Evolutionary conservation across 2,113 vertebrate species (phyloP).

Genomic region (Rhombomys opimus): DNA sequence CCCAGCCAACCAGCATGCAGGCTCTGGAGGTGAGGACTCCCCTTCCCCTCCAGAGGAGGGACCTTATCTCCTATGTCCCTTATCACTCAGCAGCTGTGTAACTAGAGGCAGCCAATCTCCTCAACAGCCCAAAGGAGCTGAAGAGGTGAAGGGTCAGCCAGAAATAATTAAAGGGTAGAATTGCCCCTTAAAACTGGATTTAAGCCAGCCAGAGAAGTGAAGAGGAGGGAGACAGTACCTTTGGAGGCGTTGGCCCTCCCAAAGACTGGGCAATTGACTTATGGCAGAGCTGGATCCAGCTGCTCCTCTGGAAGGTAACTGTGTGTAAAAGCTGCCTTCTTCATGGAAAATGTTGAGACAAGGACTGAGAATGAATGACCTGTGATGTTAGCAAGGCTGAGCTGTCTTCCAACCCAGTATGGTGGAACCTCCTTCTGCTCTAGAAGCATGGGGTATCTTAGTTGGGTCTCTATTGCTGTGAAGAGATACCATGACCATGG

Average conservation of each 20-base stretch:
- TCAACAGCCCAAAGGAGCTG: constrained; percentile 5
- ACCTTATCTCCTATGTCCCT: not conserved
- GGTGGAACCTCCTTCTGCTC: not conserved
- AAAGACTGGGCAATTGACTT: rapidly evolving
- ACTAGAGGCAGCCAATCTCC: not conserved
- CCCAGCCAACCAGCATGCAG: not conserved
- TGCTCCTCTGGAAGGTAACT: not conserved
- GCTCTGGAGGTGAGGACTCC: not conserved
- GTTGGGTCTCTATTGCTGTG: not conserved
- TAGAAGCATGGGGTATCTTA: not conserved
- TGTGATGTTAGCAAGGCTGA: not conserved
- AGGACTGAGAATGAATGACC: not conserved
- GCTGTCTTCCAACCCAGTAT: not conserved
- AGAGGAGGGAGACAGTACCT: not conserved
- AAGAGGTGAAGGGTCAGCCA: constrained; percentile 28
- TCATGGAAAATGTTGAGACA: not conserved
- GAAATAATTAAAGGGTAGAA: constrained; percentile 59
- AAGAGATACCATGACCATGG: not conserved
- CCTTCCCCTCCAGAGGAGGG: not conserved
- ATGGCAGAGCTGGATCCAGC: not conserved
- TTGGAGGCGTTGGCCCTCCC: too few relatives aligned
- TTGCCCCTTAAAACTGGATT: not conserved
- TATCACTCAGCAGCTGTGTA: not conserved
- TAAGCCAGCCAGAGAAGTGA: not conserved
- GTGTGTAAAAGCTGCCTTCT: not conserved